phyloP scores from a whole-genome alignment of 2,113 vertebrate genomes.

The Taurulus bubalis region DNA sequence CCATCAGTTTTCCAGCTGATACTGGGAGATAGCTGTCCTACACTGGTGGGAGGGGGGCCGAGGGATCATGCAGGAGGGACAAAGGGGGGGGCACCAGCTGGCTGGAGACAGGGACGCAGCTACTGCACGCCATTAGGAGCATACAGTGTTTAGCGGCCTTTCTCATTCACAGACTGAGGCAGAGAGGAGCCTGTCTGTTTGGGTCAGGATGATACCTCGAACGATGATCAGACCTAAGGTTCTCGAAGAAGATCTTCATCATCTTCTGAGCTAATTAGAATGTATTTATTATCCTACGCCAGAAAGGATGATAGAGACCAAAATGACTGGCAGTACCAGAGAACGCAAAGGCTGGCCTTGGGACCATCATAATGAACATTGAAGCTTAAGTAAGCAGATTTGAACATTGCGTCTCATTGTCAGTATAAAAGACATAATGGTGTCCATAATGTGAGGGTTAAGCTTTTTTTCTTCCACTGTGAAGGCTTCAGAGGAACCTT shows the following conservation, averaged over 20 bases:
- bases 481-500: conserved; percentile 42
- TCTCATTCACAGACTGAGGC: conserved; percentile 34
- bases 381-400: conserved; percentile 25
- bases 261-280: conserved; percentile 12
- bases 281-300: conserved; percentile 6
- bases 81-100: conserved; percentile 14
- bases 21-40: conserved; percentile 78
- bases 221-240: background rate
- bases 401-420: conserved; percentile 27
- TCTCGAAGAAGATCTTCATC: conserved; percentile 12
- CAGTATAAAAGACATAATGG: conserved; percentile 23
- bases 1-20: conserved; percentile 79
- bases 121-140: conserved; percentile 36
- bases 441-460: conserved; percentile 33
- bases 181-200: background rate
- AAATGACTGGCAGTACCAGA: conserved; percentile 12
- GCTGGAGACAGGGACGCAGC: conserved; percentile 45
- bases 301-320: conserved; percentile 14
- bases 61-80: conserved; percentile 29
- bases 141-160: conserved; percentile 30
- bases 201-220: background rate
- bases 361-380: conserved; percentile 7
- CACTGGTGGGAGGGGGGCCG: conserved; percentile 37
- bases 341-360: background rate
- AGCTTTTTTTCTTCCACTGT: conserved; percentile 21